Conservation (phyloP, 2,797 vertebrate species). For the Syngnathus rostellatus region DNA sequence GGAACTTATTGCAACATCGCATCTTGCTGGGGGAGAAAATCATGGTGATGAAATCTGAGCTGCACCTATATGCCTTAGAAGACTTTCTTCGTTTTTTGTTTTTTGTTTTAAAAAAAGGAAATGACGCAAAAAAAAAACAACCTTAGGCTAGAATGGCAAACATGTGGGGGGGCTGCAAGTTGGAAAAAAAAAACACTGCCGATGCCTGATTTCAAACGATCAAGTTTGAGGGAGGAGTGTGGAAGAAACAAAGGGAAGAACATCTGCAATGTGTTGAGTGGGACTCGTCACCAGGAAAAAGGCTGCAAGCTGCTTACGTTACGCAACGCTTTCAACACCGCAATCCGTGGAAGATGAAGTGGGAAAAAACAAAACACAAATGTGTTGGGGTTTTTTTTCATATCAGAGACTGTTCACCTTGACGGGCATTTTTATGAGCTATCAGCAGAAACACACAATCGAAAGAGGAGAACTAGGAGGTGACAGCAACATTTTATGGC, state of each 20-base stretch:
- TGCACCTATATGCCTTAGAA: background rate
- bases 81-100: background rate
- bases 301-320: constrained; percentile 6
- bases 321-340: constrained; percentile 1
- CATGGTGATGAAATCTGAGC: constrained; percentile 31
- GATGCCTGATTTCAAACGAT: background rate
- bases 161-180: background rate
- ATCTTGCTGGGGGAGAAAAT: too few species aligned
- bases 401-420: constrained; percentile 1
- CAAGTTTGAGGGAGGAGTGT: constrained; percentile 13
- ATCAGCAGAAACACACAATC: background rate
- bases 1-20: constrained; percentile 37
- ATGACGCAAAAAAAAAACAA: background rate
- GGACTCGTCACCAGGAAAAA: constrained; percentile 23
- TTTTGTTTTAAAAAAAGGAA: background rate
- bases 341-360: background rate
- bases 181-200: constrained; percentile 20
- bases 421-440: background rate
- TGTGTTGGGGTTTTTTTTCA: background rate
- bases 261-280: constrained; percentile 37
- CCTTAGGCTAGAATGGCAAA: background rate
- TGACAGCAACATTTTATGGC: too few species aligned
- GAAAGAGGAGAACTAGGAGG: too few species aligned
- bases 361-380: background rate
- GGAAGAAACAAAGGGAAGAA: constrained; percentile 17